phyloP scores from a whole-genome alignment of 2,888 invertebrate species.

The Drosophila ustulata region DNA sequence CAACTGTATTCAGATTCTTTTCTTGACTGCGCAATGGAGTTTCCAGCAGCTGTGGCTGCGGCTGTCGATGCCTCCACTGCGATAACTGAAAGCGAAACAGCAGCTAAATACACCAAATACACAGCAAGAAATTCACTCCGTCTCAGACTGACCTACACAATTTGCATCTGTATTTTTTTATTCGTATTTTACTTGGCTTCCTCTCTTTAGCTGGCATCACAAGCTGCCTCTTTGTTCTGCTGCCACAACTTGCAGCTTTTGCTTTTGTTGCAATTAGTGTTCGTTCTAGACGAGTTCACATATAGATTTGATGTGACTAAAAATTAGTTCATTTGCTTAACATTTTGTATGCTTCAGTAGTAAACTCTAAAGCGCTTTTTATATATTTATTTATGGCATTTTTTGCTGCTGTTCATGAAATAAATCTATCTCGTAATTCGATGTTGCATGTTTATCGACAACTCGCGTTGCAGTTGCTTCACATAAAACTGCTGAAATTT shows the following conservation, averaged over 20 bases:
- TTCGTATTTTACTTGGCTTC: slow-evolving; percentile 3
- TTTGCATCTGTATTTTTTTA: slow-evolving; percentile 30
- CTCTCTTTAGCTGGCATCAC: slow-evolving; percentile 20
- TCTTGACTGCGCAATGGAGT: slow-evolving; percentile 43
- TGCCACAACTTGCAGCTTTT: not conserved
- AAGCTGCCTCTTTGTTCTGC: slow-evolving; percentile 41
- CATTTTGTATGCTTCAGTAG: too few species aligned
- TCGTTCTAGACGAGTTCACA: slow-evolving; percentile 18
- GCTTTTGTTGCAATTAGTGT: slow-evolving; percentile 14
- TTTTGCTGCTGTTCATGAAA: not conserved
- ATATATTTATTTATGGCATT: not conserved
- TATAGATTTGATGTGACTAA: too few species aligned
- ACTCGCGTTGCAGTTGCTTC: not conserved
- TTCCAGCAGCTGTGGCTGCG: slow-evolving; percentile 62
- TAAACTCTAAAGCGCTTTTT: too few species aligned
- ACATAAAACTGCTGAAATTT: not conserved
- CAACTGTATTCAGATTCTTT: slow-evolving; percentile 60
- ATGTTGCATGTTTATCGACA: not conserved
- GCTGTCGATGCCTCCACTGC: slow-evolving; percentile 27
- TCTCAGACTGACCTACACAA: slow-evolving; percentile 47
- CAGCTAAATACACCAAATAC: slow-evolving; percentile 39
- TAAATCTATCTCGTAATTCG: not conserved
- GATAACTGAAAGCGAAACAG: slow-evolving; percentile 43
- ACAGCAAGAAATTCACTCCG: slow-evolving; percentile 53
- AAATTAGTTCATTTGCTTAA: too few species aligned